phyloP scores from a whole-genome alignment of 2,797 vertebrate species.

The Sebastes cheni region DNA sequence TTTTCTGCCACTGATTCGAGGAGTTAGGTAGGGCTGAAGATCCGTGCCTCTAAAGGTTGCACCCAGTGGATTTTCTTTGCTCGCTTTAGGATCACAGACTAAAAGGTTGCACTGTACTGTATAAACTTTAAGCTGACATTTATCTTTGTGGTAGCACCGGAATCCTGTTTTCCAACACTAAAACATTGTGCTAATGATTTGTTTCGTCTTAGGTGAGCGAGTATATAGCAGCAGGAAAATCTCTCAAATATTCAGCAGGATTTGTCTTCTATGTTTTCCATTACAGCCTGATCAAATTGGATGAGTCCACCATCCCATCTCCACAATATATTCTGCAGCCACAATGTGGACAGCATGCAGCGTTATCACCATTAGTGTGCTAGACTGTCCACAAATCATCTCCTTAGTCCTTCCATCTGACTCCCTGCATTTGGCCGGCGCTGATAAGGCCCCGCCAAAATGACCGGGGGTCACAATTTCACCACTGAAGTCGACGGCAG shows the following conservation, averaged over 20 bases:
- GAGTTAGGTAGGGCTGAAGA: constrained; percentile 56
- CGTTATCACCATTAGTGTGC: constrained; percentile 49
- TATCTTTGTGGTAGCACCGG: constrained; percentile 33
- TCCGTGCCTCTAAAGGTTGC: constrained; percentile 61
- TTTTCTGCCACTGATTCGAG: constrained; percentile 81
- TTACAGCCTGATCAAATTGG: constrained; percentile 34
- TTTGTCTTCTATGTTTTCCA: constrained; percentile 27
- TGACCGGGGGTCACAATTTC: constrained; percentile 71
- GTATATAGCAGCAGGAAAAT: not conserved
- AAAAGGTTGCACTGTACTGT: constrained; percentile 60
- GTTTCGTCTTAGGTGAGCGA: constrained; percentile 17
- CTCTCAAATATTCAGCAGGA: not conserved
- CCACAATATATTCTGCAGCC: constrained; percentile 41
- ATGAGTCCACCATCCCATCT: constrained; percentile 13
- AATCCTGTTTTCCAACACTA: constrained; percentile 37
- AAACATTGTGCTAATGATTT: constrained; percentile 38
- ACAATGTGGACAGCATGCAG: constrained; percentile 46
- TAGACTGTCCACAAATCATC: constrained; percentile 69
- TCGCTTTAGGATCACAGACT: constrained; percentile 47
- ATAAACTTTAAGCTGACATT: constrained; percentile 67
- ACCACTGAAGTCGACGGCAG: constrained; percentile 68
- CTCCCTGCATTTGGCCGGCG: constrained; percentile 63
- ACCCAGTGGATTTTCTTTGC: constrained; percentile 69
- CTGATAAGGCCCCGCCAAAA: constrained; percentile 73
- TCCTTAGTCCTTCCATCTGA: constrained; percentile 64